Evolutionary conservation across 2,113 vertebrate genomes (phyloP), one percentile per base, ranked within the genome.

Genomic region (Indri indri): DNA sequence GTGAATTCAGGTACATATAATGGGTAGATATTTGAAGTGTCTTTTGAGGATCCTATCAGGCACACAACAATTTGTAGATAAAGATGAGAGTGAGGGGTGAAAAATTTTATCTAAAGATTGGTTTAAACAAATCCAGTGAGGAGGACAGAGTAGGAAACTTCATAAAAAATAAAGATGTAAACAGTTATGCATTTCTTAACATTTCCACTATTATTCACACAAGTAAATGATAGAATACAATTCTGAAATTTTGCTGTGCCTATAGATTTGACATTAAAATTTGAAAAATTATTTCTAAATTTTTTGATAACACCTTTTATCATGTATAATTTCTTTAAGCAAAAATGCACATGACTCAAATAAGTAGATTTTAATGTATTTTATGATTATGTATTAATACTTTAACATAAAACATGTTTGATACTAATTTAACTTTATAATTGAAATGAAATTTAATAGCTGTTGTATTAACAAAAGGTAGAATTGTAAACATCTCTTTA

Each of bases 351-450:
- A 52, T 34, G 45, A 71, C 2, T 71, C 34, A 92, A 95, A 59
- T 70, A 87, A 37, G 32, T 50, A 77, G 32, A 70, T 63, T 76
- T 92, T 77, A 91, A 88, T 71, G 12, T 92, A 5, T 90, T 86
- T 90, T 90, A 61, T 92, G 18, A 87, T 90, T 94, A 73, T 66
- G 66, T 47, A 71, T 34, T 82, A 95, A 42, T 47, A 94, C 3
- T 50, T 90, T 70, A 22, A 61, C 40, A 79, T 59, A 89, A 79
- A 95, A 71, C 18, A 42, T 76, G 1, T 84, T 77, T 86, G 40
- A 16, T 23, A 16, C 8, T 84, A 95, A 81, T 34, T 95, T 13
- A 68, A 92, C 3, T 82, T 97, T 37, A 57, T 9, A 95, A 91
- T 9, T 52, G 4, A 88, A 96, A 92, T 90, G 34, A 86, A 83